Evolutionary conservation across 2,888 invertebrate genomes (phyloP).

Genomic region (Machimus atricapillus): DNA sequence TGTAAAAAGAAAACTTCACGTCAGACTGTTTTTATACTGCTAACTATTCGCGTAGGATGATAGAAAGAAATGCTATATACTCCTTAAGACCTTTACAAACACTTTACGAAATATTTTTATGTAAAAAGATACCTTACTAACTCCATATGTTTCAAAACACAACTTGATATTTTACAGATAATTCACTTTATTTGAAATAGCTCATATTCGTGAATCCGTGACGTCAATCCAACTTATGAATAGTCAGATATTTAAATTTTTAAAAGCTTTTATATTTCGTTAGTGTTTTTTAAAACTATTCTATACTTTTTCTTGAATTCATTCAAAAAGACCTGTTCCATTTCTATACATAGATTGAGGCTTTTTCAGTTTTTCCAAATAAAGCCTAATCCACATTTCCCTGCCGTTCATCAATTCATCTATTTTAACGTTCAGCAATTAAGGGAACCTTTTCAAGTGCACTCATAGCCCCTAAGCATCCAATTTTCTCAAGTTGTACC

Average conservation of each 20-base stretch:
- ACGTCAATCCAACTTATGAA: no score
- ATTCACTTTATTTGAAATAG: no score
- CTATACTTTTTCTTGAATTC: neutral
- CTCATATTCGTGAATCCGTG: no score
- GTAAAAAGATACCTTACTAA: no score
- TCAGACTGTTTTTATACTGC: neutral
- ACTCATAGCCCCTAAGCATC: slow-evolving; percentile 39
- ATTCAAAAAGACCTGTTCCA: neutral
- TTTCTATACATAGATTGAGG: neutral
- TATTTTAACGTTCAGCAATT: slow-evolving; percentile 38
- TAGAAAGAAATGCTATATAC: neutral
- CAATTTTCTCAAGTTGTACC: slow-evolving; percentile 16
- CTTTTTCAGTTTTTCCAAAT: neutral
- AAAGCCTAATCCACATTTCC: neutral
- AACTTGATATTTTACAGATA: no score
- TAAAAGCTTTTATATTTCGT: no score
- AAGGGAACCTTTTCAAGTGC: slow-evolving; percentile 45
- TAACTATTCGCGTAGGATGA: neutral
- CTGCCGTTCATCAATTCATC: neutral
- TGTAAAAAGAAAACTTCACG: neutral
- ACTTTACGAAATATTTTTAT: no score
- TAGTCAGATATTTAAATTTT: no score
- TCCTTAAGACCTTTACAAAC: neutral
- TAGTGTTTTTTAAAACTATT: neutral
- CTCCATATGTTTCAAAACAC: no score